A percentile compares a stretch with the other conserved stretches of the same genome.
Evolutionary conservation across 2,888 invertebrate species (phyloP).

Genomic region (Colostygia pectinataria): DNA sequence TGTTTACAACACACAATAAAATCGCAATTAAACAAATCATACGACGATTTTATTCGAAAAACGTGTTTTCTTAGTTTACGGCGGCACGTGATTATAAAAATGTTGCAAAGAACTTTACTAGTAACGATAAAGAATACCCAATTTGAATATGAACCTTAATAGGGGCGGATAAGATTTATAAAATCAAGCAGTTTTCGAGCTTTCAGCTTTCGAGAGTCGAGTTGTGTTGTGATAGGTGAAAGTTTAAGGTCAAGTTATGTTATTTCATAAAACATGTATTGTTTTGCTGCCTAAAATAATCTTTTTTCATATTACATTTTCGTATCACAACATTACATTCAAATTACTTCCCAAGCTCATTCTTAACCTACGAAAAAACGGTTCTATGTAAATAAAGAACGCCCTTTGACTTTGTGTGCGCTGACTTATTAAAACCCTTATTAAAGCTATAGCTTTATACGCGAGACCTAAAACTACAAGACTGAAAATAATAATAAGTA

Average conservation of each 20-base stretch:
- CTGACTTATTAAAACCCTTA: no score
- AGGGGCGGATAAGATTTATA: constrained; percentile 2
- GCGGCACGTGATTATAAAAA: constrained; percentile 13
- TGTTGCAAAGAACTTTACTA: constrained; percentile 1
- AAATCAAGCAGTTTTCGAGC: background rate
- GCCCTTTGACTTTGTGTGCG: no score
- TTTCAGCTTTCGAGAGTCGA: background rate
- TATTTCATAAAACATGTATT: constrained; percentile 8
- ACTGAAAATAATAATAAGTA: no score
- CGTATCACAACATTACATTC: no score
- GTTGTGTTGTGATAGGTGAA: constrained; percentile 6
- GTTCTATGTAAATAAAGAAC: no score
- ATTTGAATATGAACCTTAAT: constrained; percentile 13
- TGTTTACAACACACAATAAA: constrained; percentile 24
- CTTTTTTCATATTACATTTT: no score
- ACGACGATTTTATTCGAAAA: constrained; percentile 13
- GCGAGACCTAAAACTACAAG: no score
- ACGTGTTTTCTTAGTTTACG: constrained; percentile 13
- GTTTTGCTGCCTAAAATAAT: no score
- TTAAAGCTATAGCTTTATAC: no score
- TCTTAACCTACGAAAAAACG: no score
- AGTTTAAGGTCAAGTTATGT: constrained; percentile 3
- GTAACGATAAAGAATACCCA: background rate
- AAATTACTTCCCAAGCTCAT: no score
- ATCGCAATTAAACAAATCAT: constrained; percentile 23